Percentiles rank a stretch among this genome's conserved stretches.
Evolutionary conservation across 2,113 vertebrate species (phyloP).

Genomic region (Phasianus colchicus): DNA sequence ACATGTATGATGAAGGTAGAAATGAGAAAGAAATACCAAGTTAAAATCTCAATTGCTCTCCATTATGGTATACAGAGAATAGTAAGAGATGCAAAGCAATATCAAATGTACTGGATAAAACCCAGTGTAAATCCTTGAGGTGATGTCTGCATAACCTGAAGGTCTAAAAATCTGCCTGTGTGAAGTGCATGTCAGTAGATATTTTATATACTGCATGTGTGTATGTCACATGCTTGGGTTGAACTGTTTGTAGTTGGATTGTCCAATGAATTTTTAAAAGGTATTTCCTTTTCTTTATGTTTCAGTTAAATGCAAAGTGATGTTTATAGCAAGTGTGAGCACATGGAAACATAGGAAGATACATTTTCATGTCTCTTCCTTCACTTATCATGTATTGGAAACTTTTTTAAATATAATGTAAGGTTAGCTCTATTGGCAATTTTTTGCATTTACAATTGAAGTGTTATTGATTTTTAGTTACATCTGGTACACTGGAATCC

Average conservation of each 20-base stretch:
- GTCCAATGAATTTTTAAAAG: not conserved
- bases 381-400: not conserved
- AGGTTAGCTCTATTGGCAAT: not conserved
- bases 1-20: not conserved
- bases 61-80: rapidly evolving
- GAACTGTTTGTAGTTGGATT: not conserved
- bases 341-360: not conserved
- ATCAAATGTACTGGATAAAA: not conserved
- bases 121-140: not conserved
- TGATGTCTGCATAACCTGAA: not conserved
- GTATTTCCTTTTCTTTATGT: not conserved
- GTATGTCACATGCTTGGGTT: not conserved
- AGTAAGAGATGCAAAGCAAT: not conserved
- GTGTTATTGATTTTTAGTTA: slow-evolving; percentile 81
- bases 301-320: not conserved
- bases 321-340: not conserved
- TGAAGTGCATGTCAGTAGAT: not conserved
- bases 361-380: not conserved
- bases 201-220: not conserved
- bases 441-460: not conserved
- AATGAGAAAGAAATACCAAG: not conserved
- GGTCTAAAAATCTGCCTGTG: not conserved
- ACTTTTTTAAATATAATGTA: not conserved
- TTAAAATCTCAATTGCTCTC: not conserved
- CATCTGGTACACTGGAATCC: slow-evolving; percentile 99